Conservation (phyloP, 2,888 invertebrate genomes). For the Paralinhomoeus sp. region DNA sequence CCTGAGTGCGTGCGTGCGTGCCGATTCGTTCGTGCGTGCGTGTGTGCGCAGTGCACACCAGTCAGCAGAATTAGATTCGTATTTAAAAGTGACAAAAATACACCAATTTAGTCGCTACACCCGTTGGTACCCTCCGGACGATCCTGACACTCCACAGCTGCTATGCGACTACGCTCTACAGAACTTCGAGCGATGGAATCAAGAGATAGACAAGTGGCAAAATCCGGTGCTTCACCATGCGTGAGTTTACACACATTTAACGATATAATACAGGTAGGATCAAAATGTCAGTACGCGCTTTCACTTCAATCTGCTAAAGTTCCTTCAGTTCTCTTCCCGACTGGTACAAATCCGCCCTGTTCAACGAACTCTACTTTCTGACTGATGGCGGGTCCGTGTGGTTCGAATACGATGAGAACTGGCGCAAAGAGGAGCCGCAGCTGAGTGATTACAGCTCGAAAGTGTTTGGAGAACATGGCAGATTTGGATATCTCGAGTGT, state of each 20-base stretch:
- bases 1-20: too few relatives aligned
- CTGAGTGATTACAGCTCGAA: constrained; percentile 15
- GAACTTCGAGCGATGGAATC: constrained; percentile 54
- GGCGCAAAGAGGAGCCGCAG: constrained; percentile 12
- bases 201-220: constrained; percentile 63
- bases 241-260: too few relatives aligned
- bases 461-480: constrained; percentile 42
- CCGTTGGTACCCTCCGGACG: constrained; percentile 50
- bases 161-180: constrained; percentile 53
- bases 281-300: too few relatives aligned
- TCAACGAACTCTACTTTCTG: constrained; percentile 78
- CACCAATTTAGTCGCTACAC: constrained; percentile 64
- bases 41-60: too few relatives aligned
- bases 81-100: too few relatives aligned
- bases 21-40: too few relatives aligned
- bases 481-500: constrained; percentile 73
- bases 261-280: too few relatives aligned
- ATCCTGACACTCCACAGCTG: constrained; percentile 45
- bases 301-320: not conserved
- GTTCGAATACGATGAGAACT: constrained; percentile 37
- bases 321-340: constrained; percentile 44
- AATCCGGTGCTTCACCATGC: constrained; percentile 39
- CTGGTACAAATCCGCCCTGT: constrained; percentile 85
- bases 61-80: too few relatives aligned
- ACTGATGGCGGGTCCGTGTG: constrained; percentile 76